Evolutionary conservation across 2,797 vertebrate species (phyloP), one percentile per base, ranked within the genome.

Genomic region (Arrhamphus sclerolepis): DNA sequence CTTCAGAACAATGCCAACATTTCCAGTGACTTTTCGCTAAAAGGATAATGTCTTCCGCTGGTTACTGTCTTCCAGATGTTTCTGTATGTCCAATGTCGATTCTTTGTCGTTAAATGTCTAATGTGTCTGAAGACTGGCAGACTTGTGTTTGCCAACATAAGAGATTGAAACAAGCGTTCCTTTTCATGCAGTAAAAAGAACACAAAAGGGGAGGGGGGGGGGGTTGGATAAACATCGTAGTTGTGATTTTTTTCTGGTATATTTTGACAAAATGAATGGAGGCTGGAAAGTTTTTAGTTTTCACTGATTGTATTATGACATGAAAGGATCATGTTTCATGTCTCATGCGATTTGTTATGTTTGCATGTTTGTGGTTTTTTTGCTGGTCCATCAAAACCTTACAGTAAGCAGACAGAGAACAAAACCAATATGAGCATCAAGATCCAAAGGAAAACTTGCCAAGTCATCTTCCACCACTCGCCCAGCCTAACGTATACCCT

Each of bases 291-390:
- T 77, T 88, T 87, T 88, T 75, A 78, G 80, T 63, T 77, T 79
- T 88, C 77, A 47, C 82, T 84, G 88, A 89, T 88, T 89, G 86
- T 90, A 87, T 86, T 86, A 80, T 85, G 80, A 87, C 81, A 85
- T 80, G 78, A 83, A 79, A 72, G 60, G 78, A 79, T 90, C 80
- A 55, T 71, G 78, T 90, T 90, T 83, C 88, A 77, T 67, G 82
- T 79, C 78, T 80, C 81, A 61, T 87, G 83, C 69, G 74, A 76
- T 89, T 82, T 78, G 79, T 85, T 83, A 75, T 87, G 86, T 89
- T 90, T 91, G 88, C 85, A 84, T 88, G 82, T 80, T 90, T 87
- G 89, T 88, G 90, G 88, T 82, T 81, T 80, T n/a, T 78, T 83
- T 81, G 83, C 81, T 80, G 74, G 80, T 82, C 79, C 75, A 72